Conservation (phyloP, 2,797 vertebrate species). For the Thunnus albacares region DNA sequence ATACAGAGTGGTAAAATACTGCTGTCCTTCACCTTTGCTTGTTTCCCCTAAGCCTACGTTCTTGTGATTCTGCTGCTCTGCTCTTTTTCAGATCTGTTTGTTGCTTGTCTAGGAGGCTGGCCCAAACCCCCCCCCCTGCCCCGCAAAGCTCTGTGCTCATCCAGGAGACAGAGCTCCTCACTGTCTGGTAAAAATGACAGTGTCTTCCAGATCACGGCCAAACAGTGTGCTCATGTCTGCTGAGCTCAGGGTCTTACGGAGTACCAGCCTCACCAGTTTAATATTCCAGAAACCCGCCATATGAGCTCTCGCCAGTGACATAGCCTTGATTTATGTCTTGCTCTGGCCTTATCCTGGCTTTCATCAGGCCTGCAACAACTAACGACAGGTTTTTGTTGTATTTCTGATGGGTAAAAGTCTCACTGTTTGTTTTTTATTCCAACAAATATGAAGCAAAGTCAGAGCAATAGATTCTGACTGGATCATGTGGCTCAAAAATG, state of each 20-base stretch:
- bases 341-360: conserved; percentile 42
- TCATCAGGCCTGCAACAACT: conserved; percentile 20
- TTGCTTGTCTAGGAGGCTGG: conserved; percentile 43
- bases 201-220: conserved; percentile 55
- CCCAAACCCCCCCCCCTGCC: conserved; percentile 16
- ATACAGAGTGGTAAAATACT: conserved; percentile 25
- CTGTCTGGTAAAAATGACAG: conserved; percentile 48
- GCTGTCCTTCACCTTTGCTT: conserved; percentile 36
- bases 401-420: conserved; percentile 13
- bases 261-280: conserved; percentile 56
- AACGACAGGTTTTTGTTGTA: conserved; percentile 11
- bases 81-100: conserved; percentile 22
- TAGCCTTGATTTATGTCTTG: conserved; percentile 35
- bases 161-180: conserved; percentile 50
- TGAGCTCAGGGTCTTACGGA: conserved; percentile 52
- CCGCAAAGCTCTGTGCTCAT: conserved; percentile 50
- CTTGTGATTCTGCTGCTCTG: conserved; percentile 29
- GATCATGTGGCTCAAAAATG: conserved; percentile 27
- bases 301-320: conserved; percentile 40
- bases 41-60: not conserved
- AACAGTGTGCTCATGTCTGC: conserved; percentile 61
- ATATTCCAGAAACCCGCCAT: conserved; percentile 52
- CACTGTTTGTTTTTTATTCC: conserved; percentile 27
- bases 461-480: conserved; percentile 13
- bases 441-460: conserved; percentile 26